Evolutionary conservation across 2,113 vertebrate species (phyloP), one percentile per base, ranked within the genome.

Genomic region (Forbesichthys agassizii): DNA sequence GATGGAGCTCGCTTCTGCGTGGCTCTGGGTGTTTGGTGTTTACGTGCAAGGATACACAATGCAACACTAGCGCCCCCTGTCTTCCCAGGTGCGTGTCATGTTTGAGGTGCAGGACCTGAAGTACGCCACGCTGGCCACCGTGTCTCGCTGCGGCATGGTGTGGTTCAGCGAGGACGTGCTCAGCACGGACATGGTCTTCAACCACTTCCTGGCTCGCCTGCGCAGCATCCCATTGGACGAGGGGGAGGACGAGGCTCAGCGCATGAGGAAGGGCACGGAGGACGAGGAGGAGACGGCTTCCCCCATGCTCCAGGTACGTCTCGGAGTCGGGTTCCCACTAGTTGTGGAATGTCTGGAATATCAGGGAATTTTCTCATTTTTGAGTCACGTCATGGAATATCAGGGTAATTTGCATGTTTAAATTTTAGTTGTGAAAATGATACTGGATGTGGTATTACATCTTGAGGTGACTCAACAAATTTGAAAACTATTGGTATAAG

Each of bases 151-250:
- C 1, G 98, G 98, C 16, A 99, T 99, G 98, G 97, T 99, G 57
- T 99, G 98, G 97, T 99, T 99, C 88, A 99, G 98, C 1, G 98
- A 99, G 79, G 98, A 99, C 10, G 97, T 99, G 69, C 94, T 99
- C 65, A 98, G 97, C 84, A 99, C 98, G 0, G 98, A 99, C 86
- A 99, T 99, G 97, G 95, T 99, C 88, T 99, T 99, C 93, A 97
- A 95, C 86, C 93, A 98, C 91, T 99, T 99, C 93, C 86, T 99
- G 84, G 94, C 93, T 51, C 93, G 98, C 62, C 91, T 99, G n/a
- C 95, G 95, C 73, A 98, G 94, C 84, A 98, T 97, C 83, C 96
- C 98, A 1, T 82, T 99, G 89, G 98, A 99, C 12, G 97, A 99
- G 69, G 98, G 97, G 9, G 98, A 99, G 79, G 98, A 99, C 0